Conservation (phyloP, 2,888 invertebrate species). For the Andricus curvator region DNA sequence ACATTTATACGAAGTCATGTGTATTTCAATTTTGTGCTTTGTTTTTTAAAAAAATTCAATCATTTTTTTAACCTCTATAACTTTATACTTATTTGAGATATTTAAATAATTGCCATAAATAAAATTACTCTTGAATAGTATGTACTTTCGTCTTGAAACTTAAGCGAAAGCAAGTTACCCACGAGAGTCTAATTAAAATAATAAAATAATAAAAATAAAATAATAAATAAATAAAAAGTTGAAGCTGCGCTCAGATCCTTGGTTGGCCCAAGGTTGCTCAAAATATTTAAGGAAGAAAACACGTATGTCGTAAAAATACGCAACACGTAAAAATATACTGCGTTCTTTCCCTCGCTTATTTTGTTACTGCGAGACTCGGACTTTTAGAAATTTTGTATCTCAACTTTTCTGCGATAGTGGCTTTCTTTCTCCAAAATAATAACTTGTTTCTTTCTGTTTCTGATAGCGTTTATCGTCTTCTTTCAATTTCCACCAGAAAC, state of each 20-base stretch:
- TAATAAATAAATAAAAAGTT: slow-evolving; percentile 18
- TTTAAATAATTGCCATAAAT: not conserved
- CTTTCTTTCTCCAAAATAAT: too few species aligned
- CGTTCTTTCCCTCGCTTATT: not conserved
- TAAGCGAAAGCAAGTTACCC: slow-evolving; percentile 1
- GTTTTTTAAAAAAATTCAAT: too few species aligned
- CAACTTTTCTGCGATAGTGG: not conserved
- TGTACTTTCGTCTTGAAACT: slow-evolving; percentile 3
- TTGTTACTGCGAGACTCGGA: not conserved
- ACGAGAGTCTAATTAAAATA: not conserved
- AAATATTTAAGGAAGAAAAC: slow-evolving; percentile 32
- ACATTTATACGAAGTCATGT: too few species aligned
- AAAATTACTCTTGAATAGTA: not conserved
- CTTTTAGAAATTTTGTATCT: not conserved
- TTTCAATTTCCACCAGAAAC: too few species aligned
- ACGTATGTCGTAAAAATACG: not conserved
- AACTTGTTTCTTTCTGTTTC: too few species aligned
- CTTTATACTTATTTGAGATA: too few species aligned
- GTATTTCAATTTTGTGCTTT: too few species aligned
- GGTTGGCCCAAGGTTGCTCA: slow-evolving; percentile 8
- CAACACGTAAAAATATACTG: not conserved
- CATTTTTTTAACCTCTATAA: too few species aligned
- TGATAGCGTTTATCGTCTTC: too few species aligned
- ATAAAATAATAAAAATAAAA: too few species aligned
- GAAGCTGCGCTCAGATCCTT: slow-evolving; percentile 3